phyloP scores from a whole-genome alignment of 2,797 vertebrate species.

The Arrhamphus sclerolepis region DNA sequence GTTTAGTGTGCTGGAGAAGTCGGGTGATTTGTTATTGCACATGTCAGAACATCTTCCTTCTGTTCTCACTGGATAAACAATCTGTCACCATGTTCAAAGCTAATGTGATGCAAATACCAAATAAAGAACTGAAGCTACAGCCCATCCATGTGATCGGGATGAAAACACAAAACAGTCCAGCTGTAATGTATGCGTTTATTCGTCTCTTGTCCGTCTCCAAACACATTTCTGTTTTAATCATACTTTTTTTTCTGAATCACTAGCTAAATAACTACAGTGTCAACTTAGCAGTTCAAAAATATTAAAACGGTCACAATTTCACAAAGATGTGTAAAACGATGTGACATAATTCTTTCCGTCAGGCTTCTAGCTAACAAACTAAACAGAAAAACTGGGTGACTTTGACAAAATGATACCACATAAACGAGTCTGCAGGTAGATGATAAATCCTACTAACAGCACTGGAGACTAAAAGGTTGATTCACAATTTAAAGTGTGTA shows the following conservation, averaged over 20 bases:
- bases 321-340: conserved; percentile 77
- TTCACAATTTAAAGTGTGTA: conserved; percentile 34
- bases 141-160: not conserved
- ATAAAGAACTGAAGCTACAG: not conserved
- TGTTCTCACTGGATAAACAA: no score
- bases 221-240: conserved; percentile 80
- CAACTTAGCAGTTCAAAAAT: conserved; percentile 72
- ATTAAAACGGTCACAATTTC: conserved; percentile 55
- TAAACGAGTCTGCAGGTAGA: conserved; percentile 48
- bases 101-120: not conserved
- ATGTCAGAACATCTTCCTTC: no score
- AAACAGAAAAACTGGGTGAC: conserved; percentile 26
- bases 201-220: conserved; percentile 82
- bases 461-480: conserved; percentile 49
- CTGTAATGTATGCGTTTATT: conserved; percentile 85
- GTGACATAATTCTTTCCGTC: conserved; percentile 42
- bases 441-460: conserved; percentile 46
- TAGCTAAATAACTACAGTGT: conserved; percentile 75
- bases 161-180: conserved; percentile 21
- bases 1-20: no score
- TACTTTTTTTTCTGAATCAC: conserved; percentile 74
- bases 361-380: conserved; percentile 62
- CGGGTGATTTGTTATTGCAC: no score
- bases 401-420: conserved; percentile 65
- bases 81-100: no score